Base-by-base conservation (phyloP, 2,888 invertebrate species). In the Xestia xanthographa region DNA sequence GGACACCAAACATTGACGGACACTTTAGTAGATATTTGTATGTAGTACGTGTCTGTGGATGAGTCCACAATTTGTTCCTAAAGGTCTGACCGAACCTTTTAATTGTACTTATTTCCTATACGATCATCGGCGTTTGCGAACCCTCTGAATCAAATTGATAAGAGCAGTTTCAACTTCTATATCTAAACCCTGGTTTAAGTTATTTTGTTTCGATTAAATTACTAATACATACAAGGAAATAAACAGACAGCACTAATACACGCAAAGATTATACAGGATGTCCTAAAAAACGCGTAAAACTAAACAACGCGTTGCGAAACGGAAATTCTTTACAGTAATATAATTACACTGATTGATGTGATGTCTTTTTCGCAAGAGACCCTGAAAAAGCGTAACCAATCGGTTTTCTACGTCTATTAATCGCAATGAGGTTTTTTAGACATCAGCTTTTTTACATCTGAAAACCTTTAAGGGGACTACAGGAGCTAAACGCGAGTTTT, bases 141-240 rank as follows among this genome's bases (percentile, higher is more conserved):
- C 9, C 53, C 26, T 63, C 29, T n/a, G 20, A 34, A 20, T 43
- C 22, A 58, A 14, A 43, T 43, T 56, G 56, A 68, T 50, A 65
- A 58, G 14, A 65, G 65, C 20, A 5, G 14, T 43, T 34, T 38
- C 0, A 66, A 41, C 41, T n/a, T 81, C 60, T 22, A 48, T 69
- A 56, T 75, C 45, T 67, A 56, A 67, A 56, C 62, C 43, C n/a
- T 20, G 66, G 53, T 69, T 80, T 60, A 66, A 45, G 26, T 26
- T 67, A 56, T 66, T 50, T 62, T 34, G 22, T 14, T 48, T 76
- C 26, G 14, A 66, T 38, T 70, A 5, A 38, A 34, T 50, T 60
- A 38, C 6, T 74, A 26, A 79, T 68, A 74, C 41, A 68, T 68
- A 69, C 26, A 26, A 48, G 66, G 50, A 69, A 69, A 66, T 75